These are phyloP conservation scores for Pavo muticus DNA, from an alignment of 2,113 vertebrate species.

Conservation along the genomic window DNA sequence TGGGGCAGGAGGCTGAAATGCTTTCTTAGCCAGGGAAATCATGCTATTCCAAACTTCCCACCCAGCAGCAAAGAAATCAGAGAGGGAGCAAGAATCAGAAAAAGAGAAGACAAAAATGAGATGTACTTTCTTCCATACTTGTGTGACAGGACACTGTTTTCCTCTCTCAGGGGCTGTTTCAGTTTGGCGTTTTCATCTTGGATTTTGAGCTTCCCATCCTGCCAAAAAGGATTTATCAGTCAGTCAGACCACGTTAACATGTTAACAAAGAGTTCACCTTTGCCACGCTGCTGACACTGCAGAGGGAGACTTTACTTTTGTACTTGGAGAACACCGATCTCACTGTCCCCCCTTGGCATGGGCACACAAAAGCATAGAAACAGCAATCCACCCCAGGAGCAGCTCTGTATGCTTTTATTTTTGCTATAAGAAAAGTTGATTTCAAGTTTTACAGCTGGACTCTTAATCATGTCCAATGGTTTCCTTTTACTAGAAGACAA, in stretches of 20 bases:
- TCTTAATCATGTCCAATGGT: fast-evolving
- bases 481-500: background rate
- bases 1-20: background rate
- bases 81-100: background rate
- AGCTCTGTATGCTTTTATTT: background rate
- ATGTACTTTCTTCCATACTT: constrained; percentile 10
- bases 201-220: constrained; percentile 72
- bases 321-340: fast-evolving
- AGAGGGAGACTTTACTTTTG: fast-evolving
- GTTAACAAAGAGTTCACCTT: background rate
- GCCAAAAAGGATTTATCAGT: constrained; percentile 37
- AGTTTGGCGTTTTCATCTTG: constrained; percentile 77
- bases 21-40: background rate
- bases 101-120: background rate
- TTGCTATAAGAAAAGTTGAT: fast-evolving
- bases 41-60: no score
- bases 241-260: background rate
- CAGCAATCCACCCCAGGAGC: background rate
- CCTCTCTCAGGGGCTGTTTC: constrained; percentile 64
- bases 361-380: fast-evolving
- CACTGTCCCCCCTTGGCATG: background rate
- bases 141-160: constrained; percentile 38
- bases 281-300: background rate
- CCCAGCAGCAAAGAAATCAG: background rate
- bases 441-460: background rate